Evolutionary conservation across 2,113 vertebrate species (phyloP), one percentile per base, ranked within the genome.

Genomic region (Anguilla rostrata): DNA sequence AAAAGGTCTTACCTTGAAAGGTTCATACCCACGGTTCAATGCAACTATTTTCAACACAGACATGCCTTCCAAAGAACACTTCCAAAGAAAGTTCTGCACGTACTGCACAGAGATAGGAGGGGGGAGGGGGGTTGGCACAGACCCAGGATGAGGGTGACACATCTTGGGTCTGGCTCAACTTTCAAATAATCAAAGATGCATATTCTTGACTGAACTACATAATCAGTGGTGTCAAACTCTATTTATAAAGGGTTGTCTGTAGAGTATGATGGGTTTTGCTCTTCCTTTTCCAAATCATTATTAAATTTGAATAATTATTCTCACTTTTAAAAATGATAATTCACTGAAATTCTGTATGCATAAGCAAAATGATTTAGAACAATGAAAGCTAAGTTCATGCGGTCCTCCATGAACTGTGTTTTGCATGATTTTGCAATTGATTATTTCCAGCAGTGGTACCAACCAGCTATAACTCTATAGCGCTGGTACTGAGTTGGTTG

Each of bases 1-100:
- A 89, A 84, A 78, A 86, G 75, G 86, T 83, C 85, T 71, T 83
- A 75, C 29, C 40, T 78, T 81, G 20, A 88, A 84, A 84, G 60
- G 39, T 26, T 18, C 39, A 11, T 53, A 9, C 43, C 29, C 82
- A 87, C 82, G 88, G 78, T 60, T 78, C 60, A 11, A 75, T 86
- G 86, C 75, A 85, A 85, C 26, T 85, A 39, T 39, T 41, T 89
- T 85, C 56, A 78, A 20, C 75, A 81, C 26, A 75, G 71, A 75
- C 40, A 63, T 66, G 78, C 79, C 14, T 86, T 83, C 66, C 14
- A 63, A 63, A 41, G 39, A 84, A 84, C 1, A 75, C 71, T 75
- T 29, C 11, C 7, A 34, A 11, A 75, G 26, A 34, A 11, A 75
- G 26, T 12, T 22, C n/a, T 75, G 71, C n/a, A 34, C 71, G n/a